phyloP scores from a whole-genome alignment of 2,113 vertebrate genomes.

The Actenoides lindsayi region DNA sequence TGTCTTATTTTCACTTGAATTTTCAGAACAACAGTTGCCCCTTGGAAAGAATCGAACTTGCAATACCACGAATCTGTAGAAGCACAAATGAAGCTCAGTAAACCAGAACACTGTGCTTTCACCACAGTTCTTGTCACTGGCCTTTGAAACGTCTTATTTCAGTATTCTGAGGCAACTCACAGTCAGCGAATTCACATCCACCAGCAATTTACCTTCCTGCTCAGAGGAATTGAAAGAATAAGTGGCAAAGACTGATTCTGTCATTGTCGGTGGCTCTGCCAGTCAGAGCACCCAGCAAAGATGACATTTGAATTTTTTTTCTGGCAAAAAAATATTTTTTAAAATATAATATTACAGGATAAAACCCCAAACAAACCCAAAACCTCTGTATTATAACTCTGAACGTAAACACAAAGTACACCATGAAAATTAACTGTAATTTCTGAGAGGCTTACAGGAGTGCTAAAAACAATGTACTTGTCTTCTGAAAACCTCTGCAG shows the following conservation, averaged over 20 bases:
- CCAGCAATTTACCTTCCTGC: background rate
- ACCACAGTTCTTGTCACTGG: background rate
- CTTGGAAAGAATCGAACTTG: background rate
- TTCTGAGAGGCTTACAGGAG: background rate
- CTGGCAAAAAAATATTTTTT: background rate
- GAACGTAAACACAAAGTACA: background rate
- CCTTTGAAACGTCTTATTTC: background rate
- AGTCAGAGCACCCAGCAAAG: background rate
- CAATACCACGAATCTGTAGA: background rate
- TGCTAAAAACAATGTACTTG: accelerated
- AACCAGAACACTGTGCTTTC: background rate
- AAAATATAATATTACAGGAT: background rate
- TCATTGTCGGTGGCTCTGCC: background rate
- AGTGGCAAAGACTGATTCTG: background rate
- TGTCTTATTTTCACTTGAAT: background rate
- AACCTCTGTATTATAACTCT: background rate
- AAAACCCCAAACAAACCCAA: background rate
- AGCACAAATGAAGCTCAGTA: background rate
- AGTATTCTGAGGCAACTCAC: background rate
- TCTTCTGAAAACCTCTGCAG: background rate
- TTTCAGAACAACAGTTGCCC: background rate
- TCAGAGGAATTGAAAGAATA: background rate
- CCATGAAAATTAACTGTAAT: background rate
- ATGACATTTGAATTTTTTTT: background rate
- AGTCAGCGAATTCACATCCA: background rate